phyloP scores from a whole-genome alignment of 1,140 invertebrate species.

The Zophobas morio region DNA sequence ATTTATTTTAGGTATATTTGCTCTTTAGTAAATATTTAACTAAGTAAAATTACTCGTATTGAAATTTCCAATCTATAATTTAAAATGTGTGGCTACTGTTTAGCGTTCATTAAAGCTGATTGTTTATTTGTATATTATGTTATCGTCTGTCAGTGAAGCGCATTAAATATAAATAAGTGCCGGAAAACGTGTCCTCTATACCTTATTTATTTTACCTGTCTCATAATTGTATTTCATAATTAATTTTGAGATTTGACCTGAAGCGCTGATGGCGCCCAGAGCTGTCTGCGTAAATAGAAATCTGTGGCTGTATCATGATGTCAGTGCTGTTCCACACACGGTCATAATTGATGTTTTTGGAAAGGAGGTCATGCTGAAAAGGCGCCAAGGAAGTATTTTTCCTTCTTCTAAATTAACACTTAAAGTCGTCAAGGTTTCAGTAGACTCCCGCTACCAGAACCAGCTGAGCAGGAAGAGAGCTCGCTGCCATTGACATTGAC shows the following conservation, averaged over 20 bases:
- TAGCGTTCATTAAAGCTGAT: no score
- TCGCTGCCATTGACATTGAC: constrained; percentile 57
- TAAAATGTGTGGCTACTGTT: no score
- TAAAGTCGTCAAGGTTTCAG: constrained; percentile 53
- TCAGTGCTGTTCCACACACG: constrained; percentile 38
- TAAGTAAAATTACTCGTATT: no score
- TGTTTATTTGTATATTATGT: no score
- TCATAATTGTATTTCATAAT: constrained; percentile 32
- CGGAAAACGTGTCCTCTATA: constrained; percentile 39
- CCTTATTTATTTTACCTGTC: constrained; percentile 33
- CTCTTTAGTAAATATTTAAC: no score
- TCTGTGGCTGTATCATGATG: constrained; percentile 30
- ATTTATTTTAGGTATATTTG: no score
- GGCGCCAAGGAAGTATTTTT: constrained; percentile 60
- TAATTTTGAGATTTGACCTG: constrained; percentile 29
- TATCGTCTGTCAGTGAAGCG: no score
- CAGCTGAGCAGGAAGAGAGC: constrained; percentile 52
- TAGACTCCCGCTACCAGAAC: constrained; percentile 45
- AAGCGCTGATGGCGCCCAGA: constrained; percentile 30
- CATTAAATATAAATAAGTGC: not conserved
- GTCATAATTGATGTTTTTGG: constrained; percentile 42
- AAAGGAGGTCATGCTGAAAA: constrained; percentile 59
- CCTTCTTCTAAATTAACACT: constrained; percentile 57
- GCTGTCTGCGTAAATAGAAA: constrained; percentile 16
- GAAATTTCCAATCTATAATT: no score